Percentiles rank a stretch among this genome's conserved stretches.
Evolutionary conservation across 2,797 vertebrate genomes (phyloP).

Genomic region (Leuciscus waleckii): DNA sequence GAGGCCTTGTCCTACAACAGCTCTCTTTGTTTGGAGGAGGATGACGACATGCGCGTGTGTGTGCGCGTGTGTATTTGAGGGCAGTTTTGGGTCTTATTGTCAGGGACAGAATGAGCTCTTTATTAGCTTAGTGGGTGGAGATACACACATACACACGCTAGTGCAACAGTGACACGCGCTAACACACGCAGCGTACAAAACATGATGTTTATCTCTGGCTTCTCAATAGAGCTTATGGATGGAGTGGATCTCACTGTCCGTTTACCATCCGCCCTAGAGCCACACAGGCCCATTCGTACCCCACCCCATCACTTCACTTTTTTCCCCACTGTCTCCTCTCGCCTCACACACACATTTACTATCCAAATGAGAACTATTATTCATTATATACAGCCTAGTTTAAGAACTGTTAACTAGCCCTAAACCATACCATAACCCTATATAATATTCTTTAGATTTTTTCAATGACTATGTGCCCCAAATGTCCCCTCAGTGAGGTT

Average conservation of each 20-base stretch:
- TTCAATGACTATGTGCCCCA: background rate
- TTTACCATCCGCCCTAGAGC: slow-evolving; percentile 39
- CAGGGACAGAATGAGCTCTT: slow-evolving; percentile 61
- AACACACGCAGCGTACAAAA: slow-evolving; percentile 56
- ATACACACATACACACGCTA: slow-evolving; percentile 63
- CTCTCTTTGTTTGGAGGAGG: slow-evolving; percentile 69
- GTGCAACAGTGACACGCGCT: slow-evolving; percentile 65
- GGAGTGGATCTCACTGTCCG: slow-evolving; percentile 28
- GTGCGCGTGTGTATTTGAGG: slow-evolving; percentile 44
- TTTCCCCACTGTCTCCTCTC: background rate
- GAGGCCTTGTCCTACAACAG: slow-evolving; percentile 66
- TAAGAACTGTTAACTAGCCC: background rate
- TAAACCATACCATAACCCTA: background rate
- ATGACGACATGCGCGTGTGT: slow-evolving; percentile 48
- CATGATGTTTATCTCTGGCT: slow-evolving; percentile 53
- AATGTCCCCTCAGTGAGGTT: background rate
- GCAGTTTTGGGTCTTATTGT: slow-evolving; percentile 62
- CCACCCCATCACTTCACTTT: background rate
- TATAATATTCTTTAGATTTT: background rate
- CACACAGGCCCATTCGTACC: slow-evolving; percentile 9
- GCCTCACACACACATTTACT: slow-evolving; percentile 4
- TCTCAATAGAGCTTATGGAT: slow-evolving; percentile 51
- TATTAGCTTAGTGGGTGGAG: slow-evolving; percentile 62
- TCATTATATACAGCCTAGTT: background rate
- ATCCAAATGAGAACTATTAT: background rate